Percentiles rank a stretch among this genome's conserved stretches.
These are phyloP conservation scores for Pollenia griseotomentosa DNA, from an alignment of 2,888 invertebrate species.

Conservation along the genomic window DNA sequence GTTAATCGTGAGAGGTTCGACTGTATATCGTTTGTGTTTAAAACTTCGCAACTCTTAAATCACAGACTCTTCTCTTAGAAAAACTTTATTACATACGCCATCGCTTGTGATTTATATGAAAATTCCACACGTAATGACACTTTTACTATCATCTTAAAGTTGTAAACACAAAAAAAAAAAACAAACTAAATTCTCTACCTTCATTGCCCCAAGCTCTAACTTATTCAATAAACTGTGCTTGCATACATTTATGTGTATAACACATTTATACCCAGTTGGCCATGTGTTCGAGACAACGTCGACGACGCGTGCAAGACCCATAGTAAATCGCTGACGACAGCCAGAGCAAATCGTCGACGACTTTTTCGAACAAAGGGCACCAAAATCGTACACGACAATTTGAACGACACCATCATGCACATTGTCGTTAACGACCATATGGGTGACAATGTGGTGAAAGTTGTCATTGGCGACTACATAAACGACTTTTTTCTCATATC, in stretches of 20 bases:
- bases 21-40: neutral
- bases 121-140: slow-evolving; percentile 46
- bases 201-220: neutral
- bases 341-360: no score
- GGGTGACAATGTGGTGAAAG: no score
- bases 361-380: no score
- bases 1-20: no score
- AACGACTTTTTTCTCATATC: no score
- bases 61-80: neutral
- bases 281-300: no score
- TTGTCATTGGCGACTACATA: no score
- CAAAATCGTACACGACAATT: no score
- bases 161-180: slow-evolving; percentile 2
- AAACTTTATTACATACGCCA: slow-evolving; percentile 50
- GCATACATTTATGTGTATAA: neutral
- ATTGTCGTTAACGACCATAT: no score
- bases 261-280: neutral
- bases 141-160: slow-evolving; percentile 32
- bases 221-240: slow-evolving; percentile 32
- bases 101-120: slow-evolving; percentile 51
- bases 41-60: neutral
- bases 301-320: no score
- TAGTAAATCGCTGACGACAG: no score
- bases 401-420: no score
- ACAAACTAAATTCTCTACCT: slow-evolving; percentile 14